phyloP scores from a whole-genome alignment of 92 coral and sea anemone species.

The Phenganax subtilis region DNA sequence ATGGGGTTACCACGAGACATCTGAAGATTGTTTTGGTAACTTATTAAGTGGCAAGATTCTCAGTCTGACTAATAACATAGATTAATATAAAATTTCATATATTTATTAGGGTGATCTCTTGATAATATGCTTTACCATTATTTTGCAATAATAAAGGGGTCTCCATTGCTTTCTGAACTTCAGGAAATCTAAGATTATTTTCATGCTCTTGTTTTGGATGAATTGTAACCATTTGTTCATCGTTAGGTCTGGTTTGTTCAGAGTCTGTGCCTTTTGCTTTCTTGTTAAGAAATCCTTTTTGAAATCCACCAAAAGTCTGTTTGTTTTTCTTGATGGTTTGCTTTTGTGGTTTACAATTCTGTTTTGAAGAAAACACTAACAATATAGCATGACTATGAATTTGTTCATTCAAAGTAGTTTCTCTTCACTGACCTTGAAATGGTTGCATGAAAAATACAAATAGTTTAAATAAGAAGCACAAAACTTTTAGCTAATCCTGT shows the following conservation, averaged over 20 bases:
- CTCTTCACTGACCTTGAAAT: too few species aligned
- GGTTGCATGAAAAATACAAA: not conserved
- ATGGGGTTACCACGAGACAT: too few species aligned
- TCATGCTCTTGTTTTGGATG: conserved; percentile 43
- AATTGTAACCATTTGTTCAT: conserved; percentile 53
- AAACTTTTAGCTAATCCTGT: too few species aligned
- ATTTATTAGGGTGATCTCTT: not conserved
- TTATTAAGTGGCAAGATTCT: too few species aligned
- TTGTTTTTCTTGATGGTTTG: conserved; percentile 16
- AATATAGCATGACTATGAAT: not conserved
- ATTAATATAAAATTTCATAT: too few species aligned
- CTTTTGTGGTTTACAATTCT: not conserved
- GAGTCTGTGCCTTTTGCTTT: conserved; percentile 30
- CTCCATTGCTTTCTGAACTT: conserved; percentile 83
- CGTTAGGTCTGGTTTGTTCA: conserved; percentile 1
- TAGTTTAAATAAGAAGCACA: not conserved
- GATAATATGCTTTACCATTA: conserved; percentile 44
- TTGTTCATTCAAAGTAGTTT: too few species aligned
- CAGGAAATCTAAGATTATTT: conserved; percentile 51
- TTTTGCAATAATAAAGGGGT: conserved; percentile 54
- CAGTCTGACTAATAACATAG: too few species aligned
- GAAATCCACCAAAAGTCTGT: conserved; percentile 74
- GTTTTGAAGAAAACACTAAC: not conserved
- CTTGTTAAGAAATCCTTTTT: conserved; percentile 69
- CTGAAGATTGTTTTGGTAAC: too few species aligned